A percentile compares a stretch with the other conserved stretches of the same genome.
Evolutionary conservation across 2,888 invertebrate genomes (phyloP).

Genomic region (Magallana nippona): DNA sequence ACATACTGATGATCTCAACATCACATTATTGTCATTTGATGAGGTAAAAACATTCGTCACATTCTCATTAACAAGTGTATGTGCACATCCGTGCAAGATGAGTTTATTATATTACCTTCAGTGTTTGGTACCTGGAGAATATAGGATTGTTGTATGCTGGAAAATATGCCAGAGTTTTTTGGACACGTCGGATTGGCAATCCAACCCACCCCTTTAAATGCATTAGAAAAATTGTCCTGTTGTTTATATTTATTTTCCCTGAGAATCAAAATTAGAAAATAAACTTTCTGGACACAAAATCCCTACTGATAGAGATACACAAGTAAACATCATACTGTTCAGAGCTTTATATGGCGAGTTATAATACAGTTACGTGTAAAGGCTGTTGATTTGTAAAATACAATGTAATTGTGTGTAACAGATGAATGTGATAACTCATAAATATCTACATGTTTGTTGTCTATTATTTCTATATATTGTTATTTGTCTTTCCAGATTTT

Average conservation of each 20-base stretch:
- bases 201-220: too few species aligned
- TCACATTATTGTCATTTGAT: neutral
- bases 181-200: too few species aligned
- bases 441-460: neutral
- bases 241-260: too few species aligned
- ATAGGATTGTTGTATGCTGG: neutral
- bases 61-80: conserved; percentile 3
- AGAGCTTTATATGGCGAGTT: too few species aligned
- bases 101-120: neutral
- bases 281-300: too few species aligned
- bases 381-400: too few species aligned
- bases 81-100: neutral
- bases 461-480: neutral
- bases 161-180: neutral
- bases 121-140: neutral
- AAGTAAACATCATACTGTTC: too few species aligned
- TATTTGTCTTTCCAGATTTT: conserved; percentile 13
- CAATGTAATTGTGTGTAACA: neutral
- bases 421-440: neutral
- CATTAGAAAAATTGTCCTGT: too few species aligned
- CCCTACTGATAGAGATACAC: too few species aligned
- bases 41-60: neutral
- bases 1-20: conserved; percentile 1
- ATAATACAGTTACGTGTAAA: too few species aligned
- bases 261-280: too few species aligned